Percentiles rank a stretch among this genome's conserved stretches.
Conservation (phyloP, 2,888 invertebrate species). For the Drosophila meridiana region DNA sequence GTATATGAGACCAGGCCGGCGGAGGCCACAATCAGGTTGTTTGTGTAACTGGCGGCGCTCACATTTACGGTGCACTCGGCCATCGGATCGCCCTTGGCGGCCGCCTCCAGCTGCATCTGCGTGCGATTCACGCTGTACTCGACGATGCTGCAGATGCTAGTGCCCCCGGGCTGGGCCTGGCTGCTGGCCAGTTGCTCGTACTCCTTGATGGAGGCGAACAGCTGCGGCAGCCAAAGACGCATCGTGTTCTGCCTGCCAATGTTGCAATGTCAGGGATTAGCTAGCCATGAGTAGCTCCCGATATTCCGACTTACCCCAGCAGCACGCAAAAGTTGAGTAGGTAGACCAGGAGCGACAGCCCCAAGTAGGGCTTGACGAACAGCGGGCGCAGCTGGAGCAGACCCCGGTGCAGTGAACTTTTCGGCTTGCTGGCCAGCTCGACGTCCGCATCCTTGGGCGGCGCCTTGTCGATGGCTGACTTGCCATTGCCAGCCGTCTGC, state of each 20-base stretch:
- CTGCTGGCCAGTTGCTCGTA: conserved; percentile 82
- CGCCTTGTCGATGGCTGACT: conserved; percentile 9
- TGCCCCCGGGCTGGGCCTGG: background rate
- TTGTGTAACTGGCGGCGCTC: conserved; percentile 88
- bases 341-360: conserved; percentile 88
- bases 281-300: too few species aligned
- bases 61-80: conserved; percentile 73
- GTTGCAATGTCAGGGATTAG: background rate
- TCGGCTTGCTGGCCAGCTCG: conserved; percentile 29
- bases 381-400: conserved; percentile 88
- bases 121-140: conserved; percentile 79
- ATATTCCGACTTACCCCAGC: conserved; percentile 86
- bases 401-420: conserved; percentile 86
- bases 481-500: background rate
- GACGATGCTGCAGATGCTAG: conserved; percentile 75
- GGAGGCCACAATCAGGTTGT: conserved; percentile 88
- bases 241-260: conserved; percentile 89
- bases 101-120: conserved; percentile 36
- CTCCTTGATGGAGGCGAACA: conserved; percentile 89
- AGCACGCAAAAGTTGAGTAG: conserved; percentile 88
- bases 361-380: conserved; percentile 88
- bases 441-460: conserved; percentile 22
- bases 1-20: conserved; percentile 88
- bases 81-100: conserved; percentile 15
- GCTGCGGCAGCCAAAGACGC: conserved; percentile 93